A percentile compares a stretch with the other conserved stretches of the same genome.
Evolutionary conservation across 2,888 invertebrate species (phyloP).

Genomic region (Acronicta leporina): DNA sequence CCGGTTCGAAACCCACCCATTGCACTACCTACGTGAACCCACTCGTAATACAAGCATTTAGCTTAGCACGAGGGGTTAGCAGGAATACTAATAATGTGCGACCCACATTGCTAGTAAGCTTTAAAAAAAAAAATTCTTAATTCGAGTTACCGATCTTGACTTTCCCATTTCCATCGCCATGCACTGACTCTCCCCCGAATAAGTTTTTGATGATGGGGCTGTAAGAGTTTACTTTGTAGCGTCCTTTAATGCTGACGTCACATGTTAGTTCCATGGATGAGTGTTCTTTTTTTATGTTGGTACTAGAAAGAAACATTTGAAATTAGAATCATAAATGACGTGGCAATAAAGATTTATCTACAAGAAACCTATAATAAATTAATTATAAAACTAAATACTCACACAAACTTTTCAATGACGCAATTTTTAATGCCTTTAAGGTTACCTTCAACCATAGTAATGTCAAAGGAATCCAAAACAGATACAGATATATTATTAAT

Average conservation of each 20-base stretch:
- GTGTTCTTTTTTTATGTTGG: constrained; percentile 55
- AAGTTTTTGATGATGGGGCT: constrained; percentile 53
- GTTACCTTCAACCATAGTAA: constrained; percentile 63
- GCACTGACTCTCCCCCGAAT: constrained; percentile 46
- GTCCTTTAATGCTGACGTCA: constrained; percentile 61
- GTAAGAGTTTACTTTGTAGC: constrained; percentile 53
- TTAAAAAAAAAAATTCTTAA: too few relatives aligned
- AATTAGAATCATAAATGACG: neutral
- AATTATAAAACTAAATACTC: constrained; percentile 27
- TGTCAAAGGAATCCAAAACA: constrained; percentile 53
- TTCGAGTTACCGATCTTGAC: constrained; percentile 60
- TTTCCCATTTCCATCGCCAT: constrained; percentile 65
- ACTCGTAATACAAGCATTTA: too few relatives aligned
- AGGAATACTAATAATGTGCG: too few relatives aligned
- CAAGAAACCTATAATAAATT: neutral
- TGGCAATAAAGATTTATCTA: neutral
- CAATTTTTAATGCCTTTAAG: constrained; percentile 65
- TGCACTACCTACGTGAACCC: too few relatives aligned
- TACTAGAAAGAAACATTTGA: constrained; percentile 51
- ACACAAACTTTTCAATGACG: constrained; percentile 42
- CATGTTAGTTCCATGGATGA: constrained; percentile 60
- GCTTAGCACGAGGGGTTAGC: too few relatives aligned
- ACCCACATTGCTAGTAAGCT: too few relatives aligned
- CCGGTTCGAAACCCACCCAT: too few relatives aligned
- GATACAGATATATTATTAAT: constrained; percentile 54